These are phyloP conservation scores for Melinaea marsaeus DNA, from an alignment of 2,888 invertebrate genomes.

Conservation along the genomic window DNA sequence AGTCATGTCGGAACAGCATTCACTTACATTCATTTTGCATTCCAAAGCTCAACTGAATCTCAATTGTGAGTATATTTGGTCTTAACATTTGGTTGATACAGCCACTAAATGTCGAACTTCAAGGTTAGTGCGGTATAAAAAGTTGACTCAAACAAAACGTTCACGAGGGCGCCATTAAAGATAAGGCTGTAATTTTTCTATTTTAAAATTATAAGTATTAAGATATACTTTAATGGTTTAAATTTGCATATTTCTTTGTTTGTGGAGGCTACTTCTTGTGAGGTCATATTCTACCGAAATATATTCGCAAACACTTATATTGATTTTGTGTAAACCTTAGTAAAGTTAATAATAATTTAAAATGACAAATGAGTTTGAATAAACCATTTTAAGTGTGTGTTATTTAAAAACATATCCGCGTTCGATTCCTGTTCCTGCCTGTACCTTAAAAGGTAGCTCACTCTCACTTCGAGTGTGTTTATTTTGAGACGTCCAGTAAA, in stretches of 20 bases:
- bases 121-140: conserved; percentile 1
- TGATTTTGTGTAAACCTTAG: too few species aligned
- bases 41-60: conserved; percentile 1
- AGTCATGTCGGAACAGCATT: background rate
- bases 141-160: background rate
- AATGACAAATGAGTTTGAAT: too few species aligned
- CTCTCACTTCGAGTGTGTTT: background rate
- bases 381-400: too few species aligned
- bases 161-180: background rate
- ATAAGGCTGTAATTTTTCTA: too few species aligned
- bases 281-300: too few species aligned
- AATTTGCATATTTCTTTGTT: too few species aligned
- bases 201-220: too few species aligned
- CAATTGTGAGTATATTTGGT: background rate
- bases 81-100: background rate
- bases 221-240: too few species aligned
- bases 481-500: conserved; percentile 31
- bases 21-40: conserved; percentile 5
- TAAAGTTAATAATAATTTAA: too few species aligned
- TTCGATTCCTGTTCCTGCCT: background rate
- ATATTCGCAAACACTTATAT: too few species aligned
- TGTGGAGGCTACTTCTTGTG: too few species aligned
- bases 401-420: too few species aligned
- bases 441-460: background rate
- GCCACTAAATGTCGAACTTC: background rate